Conservation (phyloP, 2,113 vertebrate species). For the Chitala chitala region DNA sequence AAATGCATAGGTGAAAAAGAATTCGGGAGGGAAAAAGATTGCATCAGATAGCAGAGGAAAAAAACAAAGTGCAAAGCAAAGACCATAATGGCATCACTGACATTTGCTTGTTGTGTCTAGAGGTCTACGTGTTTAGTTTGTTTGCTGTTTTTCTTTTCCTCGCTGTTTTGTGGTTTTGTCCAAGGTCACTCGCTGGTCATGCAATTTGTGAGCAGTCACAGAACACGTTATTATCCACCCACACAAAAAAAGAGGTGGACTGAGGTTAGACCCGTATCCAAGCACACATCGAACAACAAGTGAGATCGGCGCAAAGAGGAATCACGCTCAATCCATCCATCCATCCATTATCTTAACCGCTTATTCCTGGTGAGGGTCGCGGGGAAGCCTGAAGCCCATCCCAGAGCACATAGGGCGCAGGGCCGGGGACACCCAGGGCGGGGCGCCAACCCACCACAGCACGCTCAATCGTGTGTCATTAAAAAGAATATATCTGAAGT, state of each 20-base stretch:
- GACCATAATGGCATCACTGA: slow-evolving; percentile 7
- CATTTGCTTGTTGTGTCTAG: slow-evolving; percentile 23
- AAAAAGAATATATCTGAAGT: no score
- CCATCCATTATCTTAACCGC: no score
- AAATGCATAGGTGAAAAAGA: slow-evolving; percentile 17
- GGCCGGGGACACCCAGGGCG: no score
- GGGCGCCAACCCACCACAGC: no score
- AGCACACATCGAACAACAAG: slow-evolving; percentile 9
- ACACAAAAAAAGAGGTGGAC: no score
- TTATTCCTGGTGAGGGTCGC: no score
- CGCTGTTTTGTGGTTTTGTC: neutral
- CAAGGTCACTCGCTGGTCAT: neutral
- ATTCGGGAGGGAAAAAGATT: slow-evolving; percentile 5
- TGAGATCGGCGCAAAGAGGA: no score
- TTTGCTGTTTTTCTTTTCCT: neutral
- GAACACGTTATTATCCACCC: neutral
- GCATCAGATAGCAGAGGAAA: slow-evolving; percentile 8
- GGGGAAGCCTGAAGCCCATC: no score
- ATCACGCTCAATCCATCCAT: no score
- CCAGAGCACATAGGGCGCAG: no score
- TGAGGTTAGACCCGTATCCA: neutral
- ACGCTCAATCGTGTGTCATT: no score
- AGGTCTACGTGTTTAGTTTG: neutral
- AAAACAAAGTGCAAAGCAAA: neutral
- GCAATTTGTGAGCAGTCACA: neutral